Conservation (phyloP, 2,113 vertebrate genomes). For the Rhineura floridana region DNA sequence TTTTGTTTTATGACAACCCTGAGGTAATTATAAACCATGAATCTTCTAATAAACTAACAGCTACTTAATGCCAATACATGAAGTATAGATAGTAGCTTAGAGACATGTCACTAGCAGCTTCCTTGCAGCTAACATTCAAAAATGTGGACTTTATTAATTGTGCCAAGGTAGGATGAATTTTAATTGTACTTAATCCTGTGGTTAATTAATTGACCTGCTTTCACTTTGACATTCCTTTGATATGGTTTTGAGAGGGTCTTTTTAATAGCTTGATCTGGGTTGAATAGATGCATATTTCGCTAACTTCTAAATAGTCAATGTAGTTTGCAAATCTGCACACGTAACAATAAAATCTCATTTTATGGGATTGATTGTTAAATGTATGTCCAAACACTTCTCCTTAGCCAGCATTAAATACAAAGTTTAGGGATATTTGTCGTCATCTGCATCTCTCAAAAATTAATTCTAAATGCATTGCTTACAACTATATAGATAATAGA, state of each 20-base stretch:
- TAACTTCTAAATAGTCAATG: constrained; percentile 59
- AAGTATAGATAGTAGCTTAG: constrained; percentile 29
- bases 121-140: constrained; percentile 49
- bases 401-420: background rate
- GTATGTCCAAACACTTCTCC: constrained; percentile 29
- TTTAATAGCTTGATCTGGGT: constrained; percentile 58
- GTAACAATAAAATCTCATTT: constrained; percentile 51
- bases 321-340: constrained; percentile 58
- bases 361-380: constrained; percentile 61
- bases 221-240: constrained; percentile 45
- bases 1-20: constrained; percentile 65
- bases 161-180: constrained; percentile 58
- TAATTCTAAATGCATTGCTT: background rate
- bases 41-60: constrained; percentile 62
- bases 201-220: constrained; percentile 68
- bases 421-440: background rate
- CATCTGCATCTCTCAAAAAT: constrained; percentile 15
- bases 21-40: constrained; percentile 59
- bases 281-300: constrained; percentile 58
- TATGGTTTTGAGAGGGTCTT: constrained; percentile 58
- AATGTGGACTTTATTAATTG: constrained; percentile 62
- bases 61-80: constrained; percentile 45
- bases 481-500: background rate
- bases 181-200: constrained; percentile 52
- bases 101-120: constrained; percentile 54